These are phyloP conservation scores for Nymphalis polychloros DNA, from an alignment of 2,888 invertebrate genomes.

Conservation along the genomic window DNA sequence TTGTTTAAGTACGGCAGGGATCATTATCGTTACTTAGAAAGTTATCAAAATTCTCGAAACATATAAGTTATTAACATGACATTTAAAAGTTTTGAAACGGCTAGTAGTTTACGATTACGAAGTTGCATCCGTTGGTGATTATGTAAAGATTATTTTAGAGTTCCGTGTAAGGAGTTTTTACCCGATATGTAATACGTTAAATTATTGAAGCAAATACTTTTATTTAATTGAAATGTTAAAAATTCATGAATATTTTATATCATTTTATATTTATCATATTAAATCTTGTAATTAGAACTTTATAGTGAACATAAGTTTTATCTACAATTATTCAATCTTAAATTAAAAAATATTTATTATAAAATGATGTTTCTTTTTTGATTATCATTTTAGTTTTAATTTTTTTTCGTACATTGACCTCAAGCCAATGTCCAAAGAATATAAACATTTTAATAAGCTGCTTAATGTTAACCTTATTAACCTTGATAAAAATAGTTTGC, in stretches of 20 bases:
- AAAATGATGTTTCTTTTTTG: neutral
- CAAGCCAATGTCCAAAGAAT: neutral
- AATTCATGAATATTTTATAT: neutral
- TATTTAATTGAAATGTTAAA: neutral
- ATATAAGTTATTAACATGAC: slow-evolving; percentile 18
- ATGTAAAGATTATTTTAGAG: slow-evolving; percentile 1
- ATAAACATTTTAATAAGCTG: slow-evolving; percentile 7
- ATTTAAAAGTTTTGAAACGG: slow-evolving; percentile 12
- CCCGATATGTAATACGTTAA: neutral
- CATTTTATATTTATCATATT: too few species aligned
- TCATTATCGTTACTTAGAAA: slow-evolving; percentile 44
- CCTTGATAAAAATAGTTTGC: slow-evolving; percentile 19
- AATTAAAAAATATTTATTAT: too few species aligned
- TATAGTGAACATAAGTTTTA: too few species aligned
- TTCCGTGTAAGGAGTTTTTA: neutral
- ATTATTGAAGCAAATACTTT: too few species aligned
- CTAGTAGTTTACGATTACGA: neutral
- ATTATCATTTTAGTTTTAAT: neutral
- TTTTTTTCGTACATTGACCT: slow-evolving; percentile 12
- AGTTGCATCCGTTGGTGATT: neutral
- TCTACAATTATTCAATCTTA: too few species aligned
- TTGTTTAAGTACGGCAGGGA: slow-evolving; percentile 30
- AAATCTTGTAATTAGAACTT: too few species aligned
- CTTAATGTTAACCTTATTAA: slow-evolving; percentile 15
- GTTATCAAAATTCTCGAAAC: slow-evolving; percentile 42